Conservation (phyloP, 2,113 vertebrate genomes). For the Nesoenas mayeri region DNA sequence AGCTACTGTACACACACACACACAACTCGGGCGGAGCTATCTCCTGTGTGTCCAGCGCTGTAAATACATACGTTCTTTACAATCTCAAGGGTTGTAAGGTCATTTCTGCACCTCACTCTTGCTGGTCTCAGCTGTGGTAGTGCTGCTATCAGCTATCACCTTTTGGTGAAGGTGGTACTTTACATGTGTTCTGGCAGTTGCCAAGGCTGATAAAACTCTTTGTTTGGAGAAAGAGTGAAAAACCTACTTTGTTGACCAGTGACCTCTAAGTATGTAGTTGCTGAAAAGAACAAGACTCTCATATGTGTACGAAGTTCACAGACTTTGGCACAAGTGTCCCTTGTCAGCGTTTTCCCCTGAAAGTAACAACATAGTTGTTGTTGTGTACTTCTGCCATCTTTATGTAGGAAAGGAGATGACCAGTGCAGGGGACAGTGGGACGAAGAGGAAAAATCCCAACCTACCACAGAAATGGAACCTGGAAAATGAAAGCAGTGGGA, state of each 20-base stretch:
- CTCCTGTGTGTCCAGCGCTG: too few species aligned
- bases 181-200: background rate
- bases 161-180: background rate
- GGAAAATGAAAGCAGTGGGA: background rate
- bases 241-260: background rate
- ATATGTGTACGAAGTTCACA: background rate
- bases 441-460: background rate
- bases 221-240: background rate
- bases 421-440: background rate
- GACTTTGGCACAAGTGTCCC: background rate
- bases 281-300: background rate
- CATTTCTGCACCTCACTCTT: background rate
- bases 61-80: too few species aligned
- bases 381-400: background rate
- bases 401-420: background rate
- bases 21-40: too few species aligned
- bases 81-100: too few species aligned
- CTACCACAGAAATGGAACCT: background rate
- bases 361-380: background rate
- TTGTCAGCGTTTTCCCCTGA: background rate
- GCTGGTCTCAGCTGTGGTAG: background rate
- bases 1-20: too few species aligned
- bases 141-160: background rate
- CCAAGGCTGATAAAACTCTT: background rate
- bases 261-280: accelerated